Evolutionary conservation across 1,140 invertebrate species (phyloP).

Genomic region (Cherax quadricarinatus): DNA sequence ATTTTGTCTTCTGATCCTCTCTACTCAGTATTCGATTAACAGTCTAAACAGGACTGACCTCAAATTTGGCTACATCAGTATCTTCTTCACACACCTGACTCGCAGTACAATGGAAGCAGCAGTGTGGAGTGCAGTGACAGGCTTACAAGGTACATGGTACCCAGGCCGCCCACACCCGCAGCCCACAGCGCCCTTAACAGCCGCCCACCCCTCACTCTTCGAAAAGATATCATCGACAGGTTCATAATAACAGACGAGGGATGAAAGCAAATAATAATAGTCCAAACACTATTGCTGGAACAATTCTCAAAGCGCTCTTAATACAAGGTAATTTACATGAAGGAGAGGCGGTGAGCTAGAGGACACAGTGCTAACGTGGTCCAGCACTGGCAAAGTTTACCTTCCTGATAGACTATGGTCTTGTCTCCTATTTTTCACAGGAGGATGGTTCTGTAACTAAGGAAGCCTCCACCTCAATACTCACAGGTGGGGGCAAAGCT

Average conservation of each 20-base stretch:
- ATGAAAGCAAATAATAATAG: not conserved
- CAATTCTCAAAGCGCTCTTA: not conserved
- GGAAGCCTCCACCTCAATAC: too few species aligned
- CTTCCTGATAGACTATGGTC: too few species aligned
- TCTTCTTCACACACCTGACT: not conserved
- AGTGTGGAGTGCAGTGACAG: not conserved
- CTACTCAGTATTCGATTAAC: too few species aligned
- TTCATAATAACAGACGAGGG: not conserved
- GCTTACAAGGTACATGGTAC: not conserved
- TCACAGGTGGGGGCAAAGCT: too few species aligned
- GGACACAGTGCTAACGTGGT: too few species aligned
- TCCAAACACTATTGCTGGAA: not conserved
- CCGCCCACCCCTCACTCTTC: not conserved
- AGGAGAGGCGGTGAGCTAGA: not conserved
- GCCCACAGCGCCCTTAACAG: not conserved
- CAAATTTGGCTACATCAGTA: too few species aligned
- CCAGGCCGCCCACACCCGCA: not conserved
- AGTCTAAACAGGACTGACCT: too few species aligned
- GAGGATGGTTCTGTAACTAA: too few species aligned
- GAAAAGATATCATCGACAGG: not conserved
- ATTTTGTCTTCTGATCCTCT: too few species aligned
- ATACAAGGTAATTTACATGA: not conserved
- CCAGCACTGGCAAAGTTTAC: too few species aligned
- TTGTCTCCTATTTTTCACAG: too few species aligned
- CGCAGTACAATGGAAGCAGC: not conserved